phyloP scores from a whole-genome alignment of 2,113 vertebrate genomes.

The Lepisosteus oculatus region DNA sequence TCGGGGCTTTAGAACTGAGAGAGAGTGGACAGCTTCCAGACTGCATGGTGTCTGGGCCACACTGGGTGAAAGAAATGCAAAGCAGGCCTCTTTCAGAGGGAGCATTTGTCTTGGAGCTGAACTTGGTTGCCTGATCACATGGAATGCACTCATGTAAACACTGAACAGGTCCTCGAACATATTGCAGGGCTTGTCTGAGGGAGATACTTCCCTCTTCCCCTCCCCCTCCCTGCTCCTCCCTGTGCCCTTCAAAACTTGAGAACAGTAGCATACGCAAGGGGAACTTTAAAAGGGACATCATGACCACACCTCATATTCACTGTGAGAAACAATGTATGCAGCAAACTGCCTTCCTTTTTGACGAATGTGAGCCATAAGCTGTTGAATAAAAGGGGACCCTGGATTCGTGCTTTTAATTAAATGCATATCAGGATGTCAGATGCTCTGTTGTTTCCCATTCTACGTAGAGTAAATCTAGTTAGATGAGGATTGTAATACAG shows the following conservation, averaged over 20 bases:
- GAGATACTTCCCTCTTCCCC: conserved; percentile 16
- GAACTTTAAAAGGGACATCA: too few species aligned
- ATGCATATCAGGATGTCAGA: too few species aligned
- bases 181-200: conserved; percentile 43
- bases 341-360: too few species aligned
- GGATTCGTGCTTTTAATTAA: too few species aligned
- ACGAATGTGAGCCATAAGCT: too few species aligned
- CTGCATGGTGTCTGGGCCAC: conserved; percentile 57
- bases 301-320: too few species aligned
- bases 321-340: too few species aligned
- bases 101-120: conserved; percentile 57
- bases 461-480: background rate
- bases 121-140: conserved; percentile 62
- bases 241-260: too few species aligned
- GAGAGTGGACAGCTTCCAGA: conserved; percentile 57
- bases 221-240: background rate
- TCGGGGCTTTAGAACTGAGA: conserved; percentile 48
- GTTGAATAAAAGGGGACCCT: too few species aligned
- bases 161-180: conserved; percentile 26
- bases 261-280: too few species aligned
- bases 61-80: conserved; percentile 41
- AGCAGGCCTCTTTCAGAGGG: conserved; percentile 9
- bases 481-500: conserved; percentile 6
- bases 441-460: too few species aligned
- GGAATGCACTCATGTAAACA: conserved; percentile 50